These are phyloP conservation scores for Halictus quadricinctus DNA, from an alignment of 2,888 invertebrate genomes.

Conservation along the genomic window DNA sequence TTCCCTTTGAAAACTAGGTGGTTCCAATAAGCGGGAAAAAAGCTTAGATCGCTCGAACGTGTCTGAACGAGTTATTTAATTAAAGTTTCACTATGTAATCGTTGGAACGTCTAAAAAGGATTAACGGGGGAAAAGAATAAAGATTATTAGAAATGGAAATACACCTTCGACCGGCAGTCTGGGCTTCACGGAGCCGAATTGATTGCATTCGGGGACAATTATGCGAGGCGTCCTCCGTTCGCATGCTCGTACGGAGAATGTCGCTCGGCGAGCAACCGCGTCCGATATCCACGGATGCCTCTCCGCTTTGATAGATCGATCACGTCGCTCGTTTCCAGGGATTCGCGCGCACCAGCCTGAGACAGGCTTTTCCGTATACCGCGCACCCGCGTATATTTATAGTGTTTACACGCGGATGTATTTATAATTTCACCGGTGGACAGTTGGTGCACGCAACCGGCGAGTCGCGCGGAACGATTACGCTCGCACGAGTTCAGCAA, in stretches of 20 bases:
- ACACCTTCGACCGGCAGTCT: no score
- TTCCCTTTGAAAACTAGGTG: neutral
- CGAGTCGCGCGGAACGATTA: conserved; percentile 22
- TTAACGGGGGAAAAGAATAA: no score
- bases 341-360: conserved; percentile 17
- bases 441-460: conserved; percentile 55
- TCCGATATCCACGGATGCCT: neutral
- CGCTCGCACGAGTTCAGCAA: conserved; percentile 13
- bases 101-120: no score
- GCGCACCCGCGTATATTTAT: conserved; percentile 70
- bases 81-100: neutral
- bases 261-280: neutral
- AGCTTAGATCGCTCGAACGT: no score
- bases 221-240: neutral
- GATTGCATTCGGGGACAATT: neutral
- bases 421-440: conserved; percentile 75
- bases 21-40: neutral
- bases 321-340: conserved; percentile 19
- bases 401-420: conserved; percentile 75
- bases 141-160: no score
- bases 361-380: conserved; percentile 42
- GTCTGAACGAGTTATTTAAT: no score
- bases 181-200: neutral
- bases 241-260: neutral
- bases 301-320: conserved; percentile 9